Conservation (phyloP, 23 tunicate species). For the Pegea sp. region DNA sequence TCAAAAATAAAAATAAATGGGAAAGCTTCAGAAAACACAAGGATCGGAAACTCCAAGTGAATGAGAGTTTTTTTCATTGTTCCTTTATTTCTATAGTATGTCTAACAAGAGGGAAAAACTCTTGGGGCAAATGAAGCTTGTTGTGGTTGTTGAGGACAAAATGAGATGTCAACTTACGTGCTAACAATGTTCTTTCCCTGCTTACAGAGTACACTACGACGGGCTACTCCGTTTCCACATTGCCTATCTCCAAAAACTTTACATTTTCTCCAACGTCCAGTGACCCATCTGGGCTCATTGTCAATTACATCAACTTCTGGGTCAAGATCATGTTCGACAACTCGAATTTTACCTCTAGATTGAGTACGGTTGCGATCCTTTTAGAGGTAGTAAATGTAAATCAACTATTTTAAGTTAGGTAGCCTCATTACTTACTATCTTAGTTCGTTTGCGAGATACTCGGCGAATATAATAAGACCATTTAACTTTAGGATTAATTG, state of each 20-base stretch:
- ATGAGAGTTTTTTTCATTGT: not conserved
- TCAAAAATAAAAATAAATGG: not conserved
- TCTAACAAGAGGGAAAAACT: too few species aligned
- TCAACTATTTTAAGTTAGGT: too few species aligned
- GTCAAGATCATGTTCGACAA: too few species aligned
- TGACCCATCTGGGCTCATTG: slow-evolving; percentile 30
- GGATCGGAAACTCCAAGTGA: not conserved
- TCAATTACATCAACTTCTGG: too few species aligned
- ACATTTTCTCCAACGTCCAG: slow-evolving; percentile 77
- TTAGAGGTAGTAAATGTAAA: too few species aligned
- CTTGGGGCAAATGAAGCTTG: not conserved
- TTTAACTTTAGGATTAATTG: too few species aligned
- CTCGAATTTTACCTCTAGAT: too few species aligned
- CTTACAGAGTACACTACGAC: slow-evolving; percentile 47
- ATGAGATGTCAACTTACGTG: slow-evolving; percentile 46
- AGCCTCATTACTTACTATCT: too few species aligned
- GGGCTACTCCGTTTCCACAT: slow-evolving; percentile 60
- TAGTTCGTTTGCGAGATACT: too few species aligned
- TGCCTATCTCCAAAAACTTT: slow-evolving; percentile 12
- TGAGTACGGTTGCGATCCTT: too few species aligned
- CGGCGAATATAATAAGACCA: too few species aligned
- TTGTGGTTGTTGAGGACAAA: not conserved
- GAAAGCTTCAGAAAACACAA: not conserved
- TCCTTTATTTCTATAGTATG: too few species aligned
- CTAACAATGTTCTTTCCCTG: slow-evolving; percentile 19